Base-by-base conservation (phyloP, 64 coral and sea anemone genomes). In the Catalaphyllia jardinei region DNA sequence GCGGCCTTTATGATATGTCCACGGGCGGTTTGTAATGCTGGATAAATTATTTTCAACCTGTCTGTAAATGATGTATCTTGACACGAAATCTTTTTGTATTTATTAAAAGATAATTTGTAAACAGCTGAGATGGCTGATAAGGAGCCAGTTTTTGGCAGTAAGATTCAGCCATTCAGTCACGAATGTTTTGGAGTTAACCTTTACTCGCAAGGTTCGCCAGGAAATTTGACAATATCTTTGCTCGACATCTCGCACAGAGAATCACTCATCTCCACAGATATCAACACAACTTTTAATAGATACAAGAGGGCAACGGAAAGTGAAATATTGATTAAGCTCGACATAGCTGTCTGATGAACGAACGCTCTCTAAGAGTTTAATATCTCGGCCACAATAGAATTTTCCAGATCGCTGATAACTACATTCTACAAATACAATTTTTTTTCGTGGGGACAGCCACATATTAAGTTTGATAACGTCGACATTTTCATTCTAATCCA, bases 401-500 rank as follows among this genome's bases (percentile, higher is more conserved):
- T 13, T 59, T 80, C 52, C 6, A 65, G 59, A 46, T 31, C 31
- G 65, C 35, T 85, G 81, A 33, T n/a, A 35, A 31, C 20, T 71
- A 2, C 27, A 67, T 85, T 71, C 17, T 27, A 18, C 38, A 28
- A 67, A 49, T 67, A 71, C 31, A 50, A 67, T 69, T 17, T 85
- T 64, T 85, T 0, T 24, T 38, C 25, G 35, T 52, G 19, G 65
- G 39, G 24, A 42, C 71, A 52, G 52, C 28, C 22, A 84, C 22
- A 42, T 91, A 80, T 89, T 80, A 73, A 80, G 42, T 80, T 79
- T 80, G 10, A 1, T 20, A 50, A 60, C 84, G 67, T 91, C 79
- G 84, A 91, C 79, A 85, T 74, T 35, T 83, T 84, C 35, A 17
- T 51, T 35, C 1, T 76, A 91, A 91, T 91, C 79, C 52, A 28